phyloP scores from a whole-genome alignment of 2,113 vertebrate genomes.

The Condylura cristata region DNA sequence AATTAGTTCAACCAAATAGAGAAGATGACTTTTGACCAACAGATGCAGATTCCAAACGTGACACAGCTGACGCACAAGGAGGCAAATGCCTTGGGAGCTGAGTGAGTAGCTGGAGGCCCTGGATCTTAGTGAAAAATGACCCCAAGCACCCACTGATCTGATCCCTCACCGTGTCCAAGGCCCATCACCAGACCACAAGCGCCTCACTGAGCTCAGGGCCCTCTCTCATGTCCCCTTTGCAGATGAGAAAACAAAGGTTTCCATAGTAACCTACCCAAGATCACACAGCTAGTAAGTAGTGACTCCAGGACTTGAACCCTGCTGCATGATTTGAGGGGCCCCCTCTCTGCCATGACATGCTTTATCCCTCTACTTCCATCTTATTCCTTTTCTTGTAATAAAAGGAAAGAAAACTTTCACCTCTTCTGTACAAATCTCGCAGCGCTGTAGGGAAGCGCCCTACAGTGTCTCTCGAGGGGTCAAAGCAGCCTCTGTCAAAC shows the following conservation, averaged over 20 bases:
- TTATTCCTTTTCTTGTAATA: neutral
- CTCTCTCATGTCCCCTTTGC: neutral
- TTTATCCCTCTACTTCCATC: neutral
- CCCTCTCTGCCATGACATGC: neutral
- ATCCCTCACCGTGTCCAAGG: neutral
- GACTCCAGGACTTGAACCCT: neutral
- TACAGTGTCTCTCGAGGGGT: neutral
- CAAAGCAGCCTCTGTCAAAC: neutral
- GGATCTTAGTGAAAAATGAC: neutral
- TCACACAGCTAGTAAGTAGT: neutral
- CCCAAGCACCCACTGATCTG: neutral
- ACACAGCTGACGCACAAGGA: neutral
- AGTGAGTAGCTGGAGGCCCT: neutral
- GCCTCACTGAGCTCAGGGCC: neutral
- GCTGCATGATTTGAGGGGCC: neutral
- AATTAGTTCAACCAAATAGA: slow-evolving; percentile 70
- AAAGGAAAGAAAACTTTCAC: neutral
- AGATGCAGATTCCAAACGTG: slow-evolving; percentile 68
- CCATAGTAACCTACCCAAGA: neutral
- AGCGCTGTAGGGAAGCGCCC: neutral
- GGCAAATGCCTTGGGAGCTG: neutral
- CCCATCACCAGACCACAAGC: accelerated
- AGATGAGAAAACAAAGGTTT: neutral
- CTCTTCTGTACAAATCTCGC: neutral
- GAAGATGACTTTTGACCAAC: slow-evolving; percentile 65